Base-by-base conservation (phyloP, 2,113 vertebrate species). In the Urocolius indicus region DNA sequence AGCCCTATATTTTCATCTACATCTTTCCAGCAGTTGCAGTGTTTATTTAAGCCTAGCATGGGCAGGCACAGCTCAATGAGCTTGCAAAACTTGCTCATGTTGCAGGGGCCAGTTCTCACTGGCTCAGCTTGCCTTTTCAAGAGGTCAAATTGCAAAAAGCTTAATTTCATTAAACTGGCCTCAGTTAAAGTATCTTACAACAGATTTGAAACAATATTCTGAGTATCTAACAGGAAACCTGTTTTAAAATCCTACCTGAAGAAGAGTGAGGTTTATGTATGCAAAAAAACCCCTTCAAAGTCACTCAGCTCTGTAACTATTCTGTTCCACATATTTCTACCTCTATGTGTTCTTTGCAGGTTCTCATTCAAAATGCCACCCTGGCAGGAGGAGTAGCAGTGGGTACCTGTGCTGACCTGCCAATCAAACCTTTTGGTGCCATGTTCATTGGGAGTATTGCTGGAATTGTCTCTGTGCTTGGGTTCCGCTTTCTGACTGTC, bases 311-410 rank as follows among this genome's bases (percentile, higher is more conserved):
- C 24, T n/a, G 18, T 52, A 74, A 18, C 3, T 32, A 21, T 2
- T 66, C 34, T 58, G 7, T 16, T 27, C 52, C 24, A 52, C 16
- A 6, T 57, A 2, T 16, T 21, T 76, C 58, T 30, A 19, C 4
- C 10, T 16, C n/a, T 55, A n/a, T 48, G 22, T 62, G 22, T 17
- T 23, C 45, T 65, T 27, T 41, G 22, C 89, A 99, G 99, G 99
- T 99, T 59, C 99, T 99, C 94, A 99, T 99, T 92, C 99, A 99
- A 96, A 99, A 99, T 16, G 99, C 99, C 52, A 99, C 99, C 8
- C 95, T 99, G 75, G 99, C 99, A 10, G 99, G 99, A 72, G 99
- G 99, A 19, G 99, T 99, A 9, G 99, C 99, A 7, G 98, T 99
- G 71, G 99, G 99, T 69, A 99, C 99, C 3, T 99, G 99, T 55